Base-by-base conservation (phyloP, 2,113 vertebrate genomes). In the Cnemophilus loriae region DNA sequence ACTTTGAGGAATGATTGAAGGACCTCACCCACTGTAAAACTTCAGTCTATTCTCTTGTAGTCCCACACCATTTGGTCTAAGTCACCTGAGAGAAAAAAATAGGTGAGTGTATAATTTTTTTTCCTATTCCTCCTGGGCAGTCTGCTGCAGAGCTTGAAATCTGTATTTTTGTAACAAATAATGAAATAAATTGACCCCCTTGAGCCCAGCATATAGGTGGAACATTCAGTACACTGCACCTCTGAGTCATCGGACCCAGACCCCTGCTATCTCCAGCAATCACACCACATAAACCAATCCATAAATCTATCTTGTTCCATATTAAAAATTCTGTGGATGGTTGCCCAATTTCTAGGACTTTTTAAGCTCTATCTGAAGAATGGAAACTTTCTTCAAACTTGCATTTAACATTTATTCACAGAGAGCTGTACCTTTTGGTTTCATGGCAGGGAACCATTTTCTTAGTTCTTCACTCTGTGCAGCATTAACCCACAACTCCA, bases 211-310 rank as follows among this genome's bases (percentile, higher is more conserved):
- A 24, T 59, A 67, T 7, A 74, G 68, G 24, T 77, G 35, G 68
- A 90, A 92, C 55, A 74, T 49, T 56, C 53, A 59, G 85, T 69
- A 53, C 21, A 2, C 55, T 22, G 60, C 83, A 89, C 68, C 86
- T 95, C 73, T 95, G 92, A 93, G 64, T 93, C 88, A 93, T 55
- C 11, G 0, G 6, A 85, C 61, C 68, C 13, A 88, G 91, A 95
- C 60, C 68, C 86, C 83, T 95, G 86, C 80, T 84, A 78, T 71
- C 71, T 93, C 68, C 68, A 74, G 64, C 60, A 59, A 95, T 90
- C 94, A 67, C 0, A 0, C 11, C 55, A 18, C 56, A 64, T 75
- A 90, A 95, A 93, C 53, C 1, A 0, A 71, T 80, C 56, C 88
- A 95, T 95, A 87, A 90, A 93, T 93, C 71, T 78, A 16, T 50